These are phyloP conservation scores for Hyposmocoma kahamanoa DNA, from an alignment of 1,140 invertebrate species.

Conservation along the genomic window DNA sequence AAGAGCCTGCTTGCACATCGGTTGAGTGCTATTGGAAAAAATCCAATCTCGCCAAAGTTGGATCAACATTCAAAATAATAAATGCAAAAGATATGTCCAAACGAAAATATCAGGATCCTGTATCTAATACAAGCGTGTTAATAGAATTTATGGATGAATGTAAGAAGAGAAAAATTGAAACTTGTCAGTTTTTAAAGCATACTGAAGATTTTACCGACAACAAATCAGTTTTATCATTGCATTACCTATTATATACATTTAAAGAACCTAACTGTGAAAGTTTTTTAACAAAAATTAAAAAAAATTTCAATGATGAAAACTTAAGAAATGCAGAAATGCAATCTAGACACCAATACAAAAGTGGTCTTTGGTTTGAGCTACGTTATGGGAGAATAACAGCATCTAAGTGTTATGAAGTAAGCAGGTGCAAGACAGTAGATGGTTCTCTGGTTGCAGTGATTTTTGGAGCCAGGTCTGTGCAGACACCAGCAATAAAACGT, in stretches of 20 bases:
- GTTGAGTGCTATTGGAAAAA: constrained; percentile 28
- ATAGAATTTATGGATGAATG: constrained; percentile 20
- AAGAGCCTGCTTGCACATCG: constrained; percentile 37
- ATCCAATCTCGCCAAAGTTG: constrained; percentile 12
- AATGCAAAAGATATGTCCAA: constrained; percentile 10
- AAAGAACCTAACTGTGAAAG: constrained; percentile 9
- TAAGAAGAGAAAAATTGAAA: constrained; percentile 16
- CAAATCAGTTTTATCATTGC: constrained; percentile 16
- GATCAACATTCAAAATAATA: constrained; percentile 11
- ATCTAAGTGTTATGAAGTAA: constrained; percentile 38
- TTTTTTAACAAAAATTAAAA: constrained; percentile 17
- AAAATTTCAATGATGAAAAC: constrained; percentile 9
- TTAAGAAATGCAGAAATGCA: constrained; percentile 13
- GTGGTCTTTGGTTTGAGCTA: constrained; percentile 29
- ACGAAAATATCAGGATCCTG: constrained; percentile 9
- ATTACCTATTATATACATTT: constrained; percentile 19
- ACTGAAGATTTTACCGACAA: constrained; percentile 7
- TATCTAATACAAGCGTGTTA: constrained; percentile 2
- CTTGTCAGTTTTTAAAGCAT: constrained; percentile 15
- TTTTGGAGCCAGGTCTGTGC: constrained; percentile 21
- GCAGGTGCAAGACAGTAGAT: constrained; percentile 30
- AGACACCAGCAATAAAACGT: constrained; percentile 24
- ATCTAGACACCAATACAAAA: constrained; percentile 21
- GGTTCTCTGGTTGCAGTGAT: constrained; percentile 27
- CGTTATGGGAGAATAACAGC: constrained; percentile 41